Conservation (phyloP, 2,888 invertebrate genomes). For the Neoascia interrupta region DNA sequence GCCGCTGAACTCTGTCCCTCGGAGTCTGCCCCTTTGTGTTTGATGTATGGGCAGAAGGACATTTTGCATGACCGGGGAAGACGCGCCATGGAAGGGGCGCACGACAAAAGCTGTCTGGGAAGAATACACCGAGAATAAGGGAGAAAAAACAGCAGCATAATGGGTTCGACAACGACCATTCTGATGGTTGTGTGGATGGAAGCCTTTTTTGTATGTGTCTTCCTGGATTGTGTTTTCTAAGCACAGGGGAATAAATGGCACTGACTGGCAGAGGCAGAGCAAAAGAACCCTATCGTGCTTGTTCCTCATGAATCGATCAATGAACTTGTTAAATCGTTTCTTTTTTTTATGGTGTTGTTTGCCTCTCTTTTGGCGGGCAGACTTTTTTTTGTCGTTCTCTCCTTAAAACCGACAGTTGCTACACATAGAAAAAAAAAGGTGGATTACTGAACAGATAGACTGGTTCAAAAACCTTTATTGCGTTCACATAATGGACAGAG, state of each 20-base stretch:
- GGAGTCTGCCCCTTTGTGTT: background rate
- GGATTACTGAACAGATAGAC: constrained; percentile 38
- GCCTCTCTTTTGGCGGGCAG: constrained; percentile 31
- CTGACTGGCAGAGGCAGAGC: constrained; percentile 31
- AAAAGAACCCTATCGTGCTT: no score
- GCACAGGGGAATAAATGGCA: constrained; percentile 1
- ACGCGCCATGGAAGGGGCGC: no score
- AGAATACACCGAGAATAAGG: background rate
- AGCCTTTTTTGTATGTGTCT: constrained; percentile 1
- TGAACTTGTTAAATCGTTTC: constrained; percentile 52
- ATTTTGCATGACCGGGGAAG: no score
- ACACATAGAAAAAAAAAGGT: constrained; percentile 19
- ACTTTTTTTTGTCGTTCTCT: constrained; percentile 32
- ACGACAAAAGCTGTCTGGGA: background rate
- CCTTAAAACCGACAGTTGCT: constrained; percentile 15
- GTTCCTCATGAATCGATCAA: constrained; percentile 58
- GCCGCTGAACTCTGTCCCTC: constrained; percentile 37
- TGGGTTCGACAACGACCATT: no score
- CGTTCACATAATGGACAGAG: constrained; percentile 6
- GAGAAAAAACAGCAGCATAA: constrained; percentile 24
- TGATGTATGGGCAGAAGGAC: constrained; percentile 46
- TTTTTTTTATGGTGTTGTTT: constrained; percentile 31
- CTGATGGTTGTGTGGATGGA: no score
- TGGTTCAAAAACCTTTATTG: no score
- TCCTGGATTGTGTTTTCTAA: constrained; percentile 23